A percentile compares a stretch with the other conserved stretches of the same genome.
Evolutionary conservation across 92 coral and sea anemone species (phyloP).

Genomic region (Diadumene lineata): DNA sequence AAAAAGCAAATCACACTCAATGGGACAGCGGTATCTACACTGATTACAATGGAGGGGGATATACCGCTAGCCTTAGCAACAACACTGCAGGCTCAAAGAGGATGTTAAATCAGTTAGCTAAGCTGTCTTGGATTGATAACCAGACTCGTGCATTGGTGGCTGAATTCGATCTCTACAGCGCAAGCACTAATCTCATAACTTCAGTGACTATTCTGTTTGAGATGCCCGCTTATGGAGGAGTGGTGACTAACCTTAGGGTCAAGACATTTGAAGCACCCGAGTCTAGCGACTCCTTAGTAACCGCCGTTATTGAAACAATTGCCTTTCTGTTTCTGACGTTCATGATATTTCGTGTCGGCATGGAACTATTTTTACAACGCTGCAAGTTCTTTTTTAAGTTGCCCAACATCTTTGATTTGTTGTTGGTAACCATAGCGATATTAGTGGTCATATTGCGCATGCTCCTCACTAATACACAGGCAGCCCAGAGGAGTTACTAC

Average conservation of each 20-base stretch:
- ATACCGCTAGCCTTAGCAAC: conserved; percentile 29
- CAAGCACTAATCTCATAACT: conserved; percentile 50
- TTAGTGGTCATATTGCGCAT: conserved; percentile 35
- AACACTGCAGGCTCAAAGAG: conserved; percentile 16
- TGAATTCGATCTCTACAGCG: conserved; percentile 50
- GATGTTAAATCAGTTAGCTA: conserved; percentile 19
- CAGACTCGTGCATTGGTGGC: conserved; percentile 55
- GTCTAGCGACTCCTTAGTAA: conserved; percentile 26
- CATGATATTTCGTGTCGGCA: conserved; percentile 46
- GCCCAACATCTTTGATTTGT: conserved; percentile 43
- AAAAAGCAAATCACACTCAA: conserved; percentile 44
- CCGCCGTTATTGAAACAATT: conserved; percentile 35
- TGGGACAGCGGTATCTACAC: conserved; percentile 46
- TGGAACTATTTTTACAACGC: conserved; percentile 45
- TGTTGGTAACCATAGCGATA: conserved; percentile 43
- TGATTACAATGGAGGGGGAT: conserved; percentile 68
- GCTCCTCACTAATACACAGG: conserved; percentile 40
- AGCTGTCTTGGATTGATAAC: conserved; percentile 43
- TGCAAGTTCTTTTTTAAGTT: conserved; percentile 33
- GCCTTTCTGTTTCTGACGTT: conserved; percentile 29
- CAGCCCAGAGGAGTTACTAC: conserved; percentile 32
- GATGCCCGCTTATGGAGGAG: conserved; percentile 59
- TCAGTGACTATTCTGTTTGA: conserved; percentile 46
- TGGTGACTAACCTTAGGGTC: conserved; percentile 34
- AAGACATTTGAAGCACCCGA: conserved; percentile 36